Evolutionary conservation across 2,113 vertebrate genomes (phyloP).

Genomic region (Thunnus maccoyii): DNA sequence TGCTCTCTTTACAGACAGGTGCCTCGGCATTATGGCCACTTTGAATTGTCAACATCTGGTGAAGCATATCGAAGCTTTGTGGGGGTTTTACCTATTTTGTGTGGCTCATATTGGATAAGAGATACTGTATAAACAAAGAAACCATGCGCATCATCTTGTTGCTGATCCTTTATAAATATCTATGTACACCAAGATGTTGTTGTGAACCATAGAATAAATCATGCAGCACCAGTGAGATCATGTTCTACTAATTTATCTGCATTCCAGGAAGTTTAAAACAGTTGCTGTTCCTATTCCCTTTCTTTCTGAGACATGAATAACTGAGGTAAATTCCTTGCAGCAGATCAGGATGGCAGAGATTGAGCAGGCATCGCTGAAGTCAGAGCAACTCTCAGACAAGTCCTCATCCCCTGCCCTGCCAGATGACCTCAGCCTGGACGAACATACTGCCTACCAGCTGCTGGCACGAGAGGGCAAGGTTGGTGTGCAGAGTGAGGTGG

Average conservation of each 20-base stretch:
- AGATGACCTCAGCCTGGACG: conserved; percentile 94
- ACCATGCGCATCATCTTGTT: conserved; percentile 16
- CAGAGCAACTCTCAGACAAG: conserved; percentile 91
- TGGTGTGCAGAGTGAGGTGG: conserved; percentile 36
- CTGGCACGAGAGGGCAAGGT: conserved; percentile 89
- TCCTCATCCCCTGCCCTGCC: conserved; percentile 93
- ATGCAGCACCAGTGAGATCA: not conserved
- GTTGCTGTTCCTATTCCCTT: not conserved
- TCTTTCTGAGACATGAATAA: conserved; percentile 32
- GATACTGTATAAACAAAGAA: conserved; percentile 12
- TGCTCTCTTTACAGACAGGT: conserved; percentile 70
- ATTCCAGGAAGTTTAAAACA: not conserved
- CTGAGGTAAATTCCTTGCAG: conserved; percentile 52
- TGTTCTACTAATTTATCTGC: not conserved
- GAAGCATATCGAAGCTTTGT: conserved; percentile 54
- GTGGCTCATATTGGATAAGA: conserved; percentile 14
- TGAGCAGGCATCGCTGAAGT: conserved; percentile 94
- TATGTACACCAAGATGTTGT: conserved; percentile 4
- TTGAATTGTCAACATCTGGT: conserved; percentile 68
- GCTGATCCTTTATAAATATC: conserved; percentile 13
- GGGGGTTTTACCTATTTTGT: conserved; percentile 58
- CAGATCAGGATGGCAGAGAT: conserved; percentile 98
- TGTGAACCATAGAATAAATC: conserved; percentile 15
- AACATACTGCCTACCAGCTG: conserved; percentile 86
- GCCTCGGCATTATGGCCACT: conserved; percentile 55